phyloP scores from a whole-genome alignment of 2,888 invertebrate species.

The Amphipyra berbera region DNA sequence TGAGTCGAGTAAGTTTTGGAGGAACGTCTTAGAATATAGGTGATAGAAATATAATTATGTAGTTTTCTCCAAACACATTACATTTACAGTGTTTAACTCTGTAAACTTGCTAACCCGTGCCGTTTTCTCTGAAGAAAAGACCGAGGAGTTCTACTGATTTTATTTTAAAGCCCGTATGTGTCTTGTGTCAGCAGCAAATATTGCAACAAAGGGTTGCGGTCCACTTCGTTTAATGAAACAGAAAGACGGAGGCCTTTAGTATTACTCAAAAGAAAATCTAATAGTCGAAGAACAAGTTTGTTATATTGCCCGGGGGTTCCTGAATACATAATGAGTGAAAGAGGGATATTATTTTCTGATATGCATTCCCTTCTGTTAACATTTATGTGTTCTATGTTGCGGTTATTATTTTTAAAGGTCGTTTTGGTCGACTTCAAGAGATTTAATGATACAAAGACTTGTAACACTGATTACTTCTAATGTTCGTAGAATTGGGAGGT shows the following conservation, averaged over 20 bases:
- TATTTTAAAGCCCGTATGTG: conserved; percentile 40
- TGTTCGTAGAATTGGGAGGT: background rate
- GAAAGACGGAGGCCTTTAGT: too few relatives aligned
- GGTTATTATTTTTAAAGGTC: conserved; percentile 5
- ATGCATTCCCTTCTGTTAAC: conserved; percentile 16
- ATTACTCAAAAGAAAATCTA: too few relatives aligned
- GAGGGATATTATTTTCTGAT: conserved; percentile 5
- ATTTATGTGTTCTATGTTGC: conserved; percentile 5
- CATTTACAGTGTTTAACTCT: background rate
- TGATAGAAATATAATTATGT: too few relatives aligned
- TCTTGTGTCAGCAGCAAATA: conserved; percentile 48
- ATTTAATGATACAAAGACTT: conserved; percentile 27
- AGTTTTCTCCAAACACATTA: too few relatives aligned
- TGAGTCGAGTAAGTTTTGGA: too few relatives aligned
- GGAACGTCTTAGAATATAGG: too few relatives aligned
- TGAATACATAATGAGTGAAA: conserved; percentile 43
- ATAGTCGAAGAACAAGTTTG: conserved; percentile 35
- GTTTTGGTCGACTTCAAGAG: background rate
- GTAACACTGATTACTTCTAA: background rate
- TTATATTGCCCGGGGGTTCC: conserved; percentile 40
- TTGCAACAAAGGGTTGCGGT: conserved; percentile 35
- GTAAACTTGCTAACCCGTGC: background rate
- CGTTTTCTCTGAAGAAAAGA: background rate
- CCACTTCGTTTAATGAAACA: conserved; percentile 11
- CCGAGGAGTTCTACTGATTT: conserved; percentile 21